Evolutionary conservation across 30 jellyfish, hydroid and myxozoan species (phyloP).

Genomic region (Catostylus mosaicus): DNA sequence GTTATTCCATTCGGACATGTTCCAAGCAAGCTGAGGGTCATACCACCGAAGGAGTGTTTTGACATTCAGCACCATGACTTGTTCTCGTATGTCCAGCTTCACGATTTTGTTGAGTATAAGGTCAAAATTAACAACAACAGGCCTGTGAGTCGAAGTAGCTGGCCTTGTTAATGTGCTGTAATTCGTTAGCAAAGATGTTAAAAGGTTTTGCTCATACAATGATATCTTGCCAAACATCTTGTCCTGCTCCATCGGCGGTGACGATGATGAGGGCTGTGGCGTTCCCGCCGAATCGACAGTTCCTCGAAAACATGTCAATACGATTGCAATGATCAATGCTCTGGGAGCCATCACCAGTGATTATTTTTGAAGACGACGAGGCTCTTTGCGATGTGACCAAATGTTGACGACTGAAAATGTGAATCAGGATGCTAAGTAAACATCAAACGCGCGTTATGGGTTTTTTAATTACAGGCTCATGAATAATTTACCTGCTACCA

Average conservation of each 20-base stretch:
- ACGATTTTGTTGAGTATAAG: constrained; percentile 36
- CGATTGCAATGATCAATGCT: neutral
- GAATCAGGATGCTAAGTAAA: neutral
- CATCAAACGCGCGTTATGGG: neutral
- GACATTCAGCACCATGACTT: constrained; percentile 43
- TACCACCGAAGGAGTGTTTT: constrained; percentile 29
- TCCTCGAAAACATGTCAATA: neutral
- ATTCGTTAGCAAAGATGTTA: constrained; percentile 25
- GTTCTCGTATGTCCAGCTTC: constrained; percentile 52
- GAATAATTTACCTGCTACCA: constrained; percentile 3
- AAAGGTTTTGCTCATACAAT: constrained; percentile 37
- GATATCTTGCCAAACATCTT: constrained; percentile 26
- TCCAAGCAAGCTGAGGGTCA: constrained; percentile 71
- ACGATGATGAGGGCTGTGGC: neutral
- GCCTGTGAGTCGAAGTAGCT: constrained; percentile 37
- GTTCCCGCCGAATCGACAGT: neutral
- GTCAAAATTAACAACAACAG: constrained; percentile 60
- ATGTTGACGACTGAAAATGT: too few relatives aligned
- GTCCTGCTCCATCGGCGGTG: neutral
- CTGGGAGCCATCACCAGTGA: neutral
- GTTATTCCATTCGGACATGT: constrained; percentile 42
- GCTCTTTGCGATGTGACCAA: too few relatives aligned
- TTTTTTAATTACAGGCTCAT: neutral
- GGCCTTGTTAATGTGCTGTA: constrained; percentile 60
- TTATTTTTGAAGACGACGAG: too few relatives aligned